Base-by-base conservation (phyloP, 2,797 vertebrate species). In the Gobio occitaniae region DNA sequence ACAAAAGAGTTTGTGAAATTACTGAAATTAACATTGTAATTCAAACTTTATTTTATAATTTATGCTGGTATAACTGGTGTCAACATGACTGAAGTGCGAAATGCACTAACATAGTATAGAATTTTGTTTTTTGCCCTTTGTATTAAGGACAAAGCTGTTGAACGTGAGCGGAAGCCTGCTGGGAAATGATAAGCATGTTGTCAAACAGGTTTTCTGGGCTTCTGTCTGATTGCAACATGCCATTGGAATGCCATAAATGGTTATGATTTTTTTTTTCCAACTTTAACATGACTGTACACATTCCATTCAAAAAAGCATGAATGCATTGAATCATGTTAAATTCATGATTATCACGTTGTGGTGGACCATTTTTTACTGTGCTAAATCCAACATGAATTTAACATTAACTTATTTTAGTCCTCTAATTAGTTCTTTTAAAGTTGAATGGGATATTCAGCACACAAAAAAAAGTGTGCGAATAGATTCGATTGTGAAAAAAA, bases 181-280 rank as follows among this genome's bases (percentile, higher is more conserved):
- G 15, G 44, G 25, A 21, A 80, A 32, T 50, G 78, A 79, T 63
- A 89, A 82, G 90, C 89, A 89, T n/a, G 76, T 69, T 56, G 88
- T 88, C 71, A 52, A 63, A 88, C 87, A 61, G 50, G 86, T 86
- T 80, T 32, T 38, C 68, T 56, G 56, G 25, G 63, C 56, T 41
- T 63, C 70, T 12, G 32, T 21, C 36, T 54, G 25, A 56, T 11
- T 32, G 63, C 11, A 36, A 71, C 59, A 76, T 83, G 38, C 74
- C 48, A 69, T 61, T 19, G 75, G 79, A 89, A 90, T 89, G 70
- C 83, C 84, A 80, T 10, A 21, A 84, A 90, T 88, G 72, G 54
- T 44, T 82, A 59, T 66, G 75, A 81, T 89, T 87, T 76, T 71
- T 25, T 82, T 89, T 9, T 15, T 16, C 8, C 52, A 52, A 76